phyloP scores from a whole-genome alignment of 2,888 invertebrate genomes.

The Onthophagus sagittarius region DNA sequence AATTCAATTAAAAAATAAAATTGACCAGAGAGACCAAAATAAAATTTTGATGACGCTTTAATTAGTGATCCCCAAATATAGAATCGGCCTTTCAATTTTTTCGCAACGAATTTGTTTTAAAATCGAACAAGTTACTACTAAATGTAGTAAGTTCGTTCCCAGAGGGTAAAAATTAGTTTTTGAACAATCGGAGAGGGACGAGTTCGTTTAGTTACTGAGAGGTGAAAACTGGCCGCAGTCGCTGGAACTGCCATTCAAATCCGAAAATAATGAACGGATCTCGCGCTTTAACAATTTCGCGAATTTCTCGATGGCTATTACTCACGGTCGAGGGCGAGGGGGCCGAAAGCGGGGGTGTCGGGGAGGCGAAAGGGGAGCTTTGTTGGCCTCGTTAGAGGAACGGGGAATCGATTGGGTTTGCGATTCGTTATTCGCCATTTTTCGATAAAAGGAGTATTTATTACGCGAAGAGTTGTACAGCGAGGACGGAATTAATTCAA shows the following conservation, averaged over 20 bases:
- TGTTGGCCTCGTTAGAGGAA: neutral
- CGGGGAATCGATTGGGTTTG: neutral
- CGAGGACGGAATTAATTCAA: conserved; percentile 8
- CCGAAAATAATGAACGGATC: conserved; percentile 7
- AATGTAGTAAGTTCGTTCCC: neutral
- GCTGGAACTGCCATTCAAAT: neutral
- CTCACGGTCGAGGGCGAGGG: neutral
- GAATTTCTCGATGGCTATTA: neutral
- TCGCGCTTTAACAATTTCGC: conserved; percentile 4
- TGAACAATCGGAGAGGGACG: neutral
- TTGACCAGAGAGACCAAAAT: too few species aligned
- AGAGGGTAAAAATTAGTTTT: neutral
- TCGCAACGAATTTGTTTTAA: too few species aligned
- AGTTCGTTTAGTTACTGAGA: neutral
- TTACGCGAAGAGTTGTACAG: conserved; percentile 6
- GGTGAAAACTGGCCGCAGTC: neutral
- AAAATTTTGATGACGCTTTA: too few species aligned
- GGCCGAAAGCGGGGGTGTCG: neutral
- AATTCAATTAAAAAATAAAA: too few species aligned
- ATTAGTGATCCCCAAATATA: too few species aligned
- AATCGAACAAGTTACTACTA: neutral
- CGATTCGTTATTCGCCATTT: conserved; percentile 11
- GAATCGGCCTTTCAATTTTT: too few species aligned
- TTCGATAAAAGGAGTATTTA: conserved; percentile 13
- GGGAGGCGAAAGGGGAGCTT: neutral